Evolutionary conservation across 1,140 invertebrate species (phyloP), one percentile per base, ranked within the genome.

Genomic region (Apis laboriosa): DNA sequence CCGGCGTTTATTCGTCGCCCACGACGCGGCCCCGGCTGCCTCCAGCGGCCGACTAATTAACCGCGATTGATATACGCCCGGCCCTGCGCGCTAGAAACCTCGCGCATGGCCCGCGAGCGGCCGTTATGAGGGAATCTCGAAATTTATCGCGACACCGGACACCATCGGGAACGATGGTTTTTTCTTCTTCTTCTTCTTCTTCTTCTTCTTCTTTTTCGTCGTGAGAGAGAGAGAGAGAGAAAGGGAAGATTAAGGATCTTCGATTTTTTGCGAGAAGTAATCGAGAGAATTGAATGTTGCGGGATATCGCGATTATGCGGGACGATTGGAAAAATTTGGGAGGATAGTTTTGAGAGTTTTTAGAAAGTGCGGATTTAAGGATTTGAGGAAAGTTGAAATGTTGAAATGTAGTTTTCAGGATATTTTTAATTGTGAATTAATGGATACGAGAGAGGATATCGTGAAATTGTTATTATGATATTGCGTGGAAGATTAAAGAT

Each of bases 31-130:
- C 55, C 68, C 24, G 73, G 72, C 76, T 66, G 72, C 72, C 72
- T 77, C 78, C 49, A 88, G 75, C 73, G 67, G 58, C 66, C 83
- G 83, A 87, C 78, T 85, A 88, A 88, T 88, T 88, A 88, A 88
- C 80, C 78, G 67, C 86, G 86, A 88, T 88, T 87, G 86, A 88
- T 85, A 88, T 88, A 83, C 78, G 61, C 63, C 64, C 51, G 81
- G 51, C 19, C 70, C 77, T 51, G 67, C 63, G 67, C 58, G 72
- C 61, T 61, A 66, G 75, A 68, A 83, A 87, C 71, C 34, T 15
- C 17, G 66, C 34, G 64, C 63, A 43, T 55, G 60, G 60, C 12
- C 63, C 74, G 73, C 67, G 43, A 68, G 34, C 56, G 11, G 63
- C 61, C 21, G 79, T 79, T 79, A 72, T 72, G 77, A 53, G 60